phyloP scores from a whole-genome alignment of 2,888 invertebrate species.

The Syritta pipiens region DNA sequence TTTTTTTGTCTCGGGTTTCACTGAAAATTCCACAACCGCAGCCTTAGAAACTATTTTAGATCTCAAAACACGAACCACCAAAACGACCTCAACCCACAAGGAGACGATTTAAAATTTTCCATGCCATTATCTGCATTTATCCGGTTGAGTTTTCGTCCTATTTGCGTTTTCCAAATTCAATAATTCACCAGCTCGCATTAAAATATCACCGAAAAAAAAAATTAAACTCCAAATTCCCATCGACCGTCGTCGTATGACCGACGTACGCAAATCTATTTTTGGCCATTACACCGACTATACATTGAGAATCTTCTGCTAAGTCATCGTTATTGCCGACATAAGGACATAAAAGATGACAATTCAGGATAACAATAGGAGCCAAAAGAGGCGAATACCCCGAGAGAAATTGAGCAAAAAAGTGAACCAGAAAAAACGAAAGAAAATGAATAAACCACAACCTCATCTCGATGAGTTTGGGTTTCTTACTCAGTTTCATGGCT shows the following conservation, averaged over 20 bases:
- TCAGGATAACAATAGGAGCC: slow-evolving; percentile 56
- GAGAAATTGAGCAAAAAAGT: no score
- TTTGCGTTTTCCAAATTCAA: slow-evolving; percentile 52
- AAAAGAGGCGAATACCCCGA: slow-evolving; percentile 23
- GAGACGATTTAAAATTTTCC: slow-evolving; percentile 3
- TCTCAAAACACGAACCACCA: no score
- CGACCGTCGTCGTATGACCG: no score
- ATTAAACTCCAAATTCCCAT: slow-evolving; percentile 24
- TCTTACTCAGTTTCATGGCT: slow-evolving; percentile 41
- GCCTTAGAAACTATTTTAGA: no score
- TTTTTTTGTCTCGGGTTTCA: no score
- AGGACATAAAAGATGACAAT: slow-evolving; percentile 64
- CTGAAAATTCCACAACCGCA: no score
- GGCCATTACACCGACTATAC: slow-evolving; percentile 38
- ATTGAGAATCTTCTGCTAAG: slow-evolving; percentile 39
- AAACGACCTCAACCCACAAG: neutral
- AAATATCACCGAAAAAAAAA: slow-evolving; percentile 38
- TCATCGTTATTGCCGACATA: slow-evolving; percentile 62
- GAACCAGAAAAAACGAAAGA: neutral
- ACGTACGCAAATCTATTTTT: slow-evolving; percentile 62
- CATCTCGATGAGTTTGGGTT: slow-evolving; percentile 24
- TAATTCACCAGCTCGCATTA: slow-evolving; percentile 44
- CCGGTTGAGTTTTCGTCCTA: slow-evolving; percentile 12
- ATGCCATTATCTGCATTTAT: slow-evolving; percentile 36
- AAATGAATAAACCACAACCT: slow-evolving; percentile 21